Evolutionary conservation across 2,113 vertebrate genomes (phyloP), one percentile per base, ranked within the genome.

Genomic region (Megaptera novaeangliae): DNA sequence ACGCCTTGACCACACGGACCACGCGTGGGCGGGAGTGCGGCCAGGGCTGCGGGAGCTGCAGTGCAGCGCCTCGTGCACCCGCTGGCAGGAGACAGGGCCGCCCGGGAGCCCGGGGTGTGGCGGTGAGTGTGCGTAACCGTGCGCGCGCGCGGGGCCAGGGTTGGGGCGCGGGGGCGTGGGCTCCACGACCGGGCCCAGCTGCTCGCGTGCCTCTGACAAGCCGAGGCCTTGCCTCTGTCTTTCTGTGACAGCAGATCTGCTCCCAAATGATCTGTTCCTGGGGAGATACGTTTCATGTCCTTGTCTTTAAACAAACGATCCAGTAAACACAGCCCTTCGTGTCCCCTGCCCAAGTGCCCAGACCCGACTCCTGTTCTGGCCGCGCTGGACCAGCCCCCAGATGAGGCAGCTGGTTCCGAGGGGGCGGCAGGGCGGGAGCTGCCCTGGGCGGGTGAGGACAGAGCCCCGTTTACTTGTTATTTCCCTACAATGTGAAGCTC

Each of bases 141-240:
- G 31, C 10, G 6, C n/a, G 11, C 8, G 21, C 11, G 10, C 5
- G 18, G 31, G 75, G 75, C 18, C 20, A 2, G 31, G 27, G 13
- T 21, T 27, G 44, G 5, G 44, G 17, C 20, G 46, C 29, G 10
- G 46, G 34, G 11, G 21, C 2, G 0, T 1, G 6, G 78, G 46
- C 27, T 64, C 88, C 34, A n/a, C 18, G 27, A 66, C 25, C 29
- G 39, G 34, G 14, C 44, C 5, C 3, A 15, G 31, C 20, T 91
- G 34, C 5, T 39, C n/a, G 1, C 4, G 6, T n/a, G 36, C 44
- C 0, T 1, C 23, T 49, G 0, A 12, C 77, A 68, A 81, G 55
- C 55, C 13, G 0, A 91, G 63, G 8, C 31, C 11, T 93, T 41
- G 23, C 1, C 18, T 57, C 25, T 36, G 2, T 61, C 14, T 69